These are phyloP conservation scores for Nyctibius bracteatus DNA, from an alignment of 2,113 vertebrate genomes.

Conservation along the genomic window DNA sequence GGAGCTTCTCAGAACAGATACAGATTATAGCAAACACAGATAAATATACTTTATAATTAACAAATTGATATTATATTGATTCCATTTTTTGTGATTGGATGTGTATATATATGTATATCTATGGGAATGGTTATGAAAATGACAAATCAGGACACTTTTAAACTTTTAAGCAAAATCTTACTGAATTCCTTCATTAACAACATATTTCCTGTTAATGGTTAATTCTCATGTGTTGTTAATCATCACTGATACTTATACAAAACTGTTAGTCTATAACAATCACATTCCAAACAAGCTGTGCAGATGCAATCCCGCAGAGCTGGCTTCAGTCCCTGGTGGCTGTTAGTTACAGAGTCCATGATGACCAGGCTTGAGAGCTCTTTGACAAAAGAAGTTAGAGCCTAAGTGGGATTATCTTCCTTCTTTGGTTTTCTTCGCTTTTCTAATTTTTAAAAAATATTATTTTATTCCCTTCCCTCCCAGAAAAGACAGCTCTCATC, in stretches of 20 bases:
- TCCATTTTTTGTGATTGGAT: not conserved
- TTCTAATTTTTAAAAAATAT: not conserved
- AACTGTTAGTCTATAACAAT: not conserved
- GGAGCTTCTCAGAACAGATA: not conserved
- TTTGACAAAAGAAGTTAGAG: not conserved
- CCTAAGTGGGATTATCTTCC: not conserved
- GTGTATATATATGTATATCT: not conserved
- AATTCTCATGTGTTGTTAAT: not conserved
- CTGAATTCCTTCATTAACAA: not conserved
- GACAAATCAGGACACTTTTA: not conserved
- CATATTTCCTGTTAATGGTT: not conserved
- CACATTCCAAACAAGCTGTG: not conserved
- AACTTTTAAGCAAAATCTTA: not conserved
- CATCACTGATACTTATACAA: not conserved
- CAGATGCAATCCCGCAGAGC: not conserved
- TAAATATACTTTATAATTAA: not conserved
- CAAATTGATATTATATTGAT: not conserved
- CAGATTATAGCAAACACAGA: not conserved
- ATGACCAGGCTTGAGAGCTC: not conserved
- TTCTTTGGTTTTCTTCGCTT: not conserved
- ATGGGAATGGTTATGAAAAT: not conserved
- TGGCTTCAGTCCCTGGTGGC: not conserved
- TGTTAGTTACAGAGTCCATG: not conserved
- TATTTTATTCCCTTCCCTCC: not conserved
- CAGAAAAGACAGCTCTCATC: not conserved